Evolutionary conservation across 2,888 invertebrate genomes (phyloP), one percentile per base, ranked within the genome.

Genomic region (Salpingus planirostris): DNA sequence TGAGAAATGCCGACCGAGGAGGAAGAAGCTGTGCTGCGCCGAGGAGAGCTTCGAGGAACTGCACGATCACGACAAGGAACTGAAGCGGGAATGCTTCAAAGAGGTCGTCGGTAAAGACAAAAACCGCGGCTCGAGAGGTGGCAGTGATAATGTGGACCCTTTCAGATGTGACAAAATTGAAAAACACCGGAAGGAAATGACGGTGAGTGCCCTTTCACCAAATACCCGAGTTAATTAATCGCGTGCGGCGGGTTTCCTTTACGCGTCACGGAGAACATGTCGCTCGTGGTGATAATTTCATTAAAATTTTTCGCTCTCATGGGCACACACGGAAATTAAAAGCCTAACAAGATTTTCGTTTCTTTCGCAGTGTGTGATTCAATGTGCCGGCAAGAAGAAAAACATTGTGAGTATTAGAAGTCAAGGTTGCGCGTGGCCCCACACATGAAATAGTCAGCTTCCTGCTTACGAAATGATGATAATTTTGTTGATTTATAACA

Each of bases 321-420:
- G n/a, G n/a, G n/a, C n/a, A n/a, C n/a, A n/a, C n/a, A n/a, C n/a
- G n/a, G n/a, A n/a, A n/a, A n/a, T n/a, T n/a, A n/a, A n/a, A n/a
- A n/a, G n/a, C n/a, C n/a, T n/a, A n/a, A n/a, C n/a, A n/a, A n/a
- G n/a, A n/a, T n/a, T n/a, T n/a, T n/a, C n/a, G n/a, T n/a, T n/a
- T n/a, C n/a, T n/a, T 21, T 59, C 57, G 31, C 48, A 65, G 65
- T 65, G 65, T 38, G 54, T 62, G 13, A 44, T 54, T 24, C 54
- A 62, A 43, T 65, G 65, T 37, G 52, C 60, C 8, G 60, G 55
- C 2, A 53, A 59, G 43, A 62, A 64, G 47, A 54, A 56, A 30
- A 46, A 56, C 27, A 25, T 57, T 45, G 64, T 64, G 54, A 60
- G 63, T 58, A n/a, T n/a, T n/a, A 40, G 62, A 40, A 37, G 34